These are phyloP conservation scores for Drosophila mettleri DNA, from an alignment of 2,888 invertebrate genomes.

Conservation along the genomic window DNA sequence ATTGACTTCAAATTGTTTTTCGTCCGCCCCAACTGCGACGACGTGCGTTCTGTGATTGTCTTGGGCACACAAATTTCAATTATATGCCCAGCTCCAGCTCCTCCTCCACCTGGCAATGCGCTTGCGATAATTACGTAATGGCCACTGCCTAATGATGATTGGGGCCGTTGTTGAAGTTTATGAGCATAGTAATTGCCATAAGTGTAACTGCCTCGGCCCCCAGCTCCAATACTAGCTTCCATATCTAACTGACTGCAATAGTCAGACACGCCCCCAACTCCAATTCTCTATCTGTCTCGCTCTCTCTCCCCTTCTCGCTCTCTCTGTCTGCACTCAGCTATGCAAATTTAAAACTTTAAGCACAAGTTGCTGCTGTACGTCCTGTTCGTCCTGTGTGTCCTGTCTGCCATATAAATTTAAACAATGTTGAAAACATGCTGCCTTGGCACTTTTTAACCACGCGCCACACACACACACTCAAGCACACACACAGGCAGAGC, in stretches of 20 bases:
- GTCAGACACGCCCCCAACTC: not conserved
- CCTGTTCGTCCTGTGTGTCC: conserved; percentile 21
- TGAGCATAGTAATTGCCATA: conserved; percentile 71
- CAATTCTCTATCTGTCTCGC: not conserved
- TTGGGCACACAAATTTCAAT: conserved; percentile 72
- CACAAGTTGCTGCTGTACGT: conserved; percentile 60
- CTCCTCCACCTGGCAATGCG: conserved; percentile 58
- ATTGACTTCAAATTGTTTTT: conserved; percentile 77
- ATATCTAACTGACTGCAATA: conserved; percentile 8
- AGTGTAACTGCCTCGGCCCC: conserved; percentile 45
- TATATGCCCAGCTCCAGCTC: conserved; percentile 52
- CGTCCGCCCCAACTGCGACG: conserved; percentile 4
- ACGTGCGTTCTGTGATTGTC: conserved; percentile 32
- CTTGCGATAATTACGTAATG: conserved; percentile 81
- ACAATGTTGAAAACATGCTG: conserved; percentile 80
- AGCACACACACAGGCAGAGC: conserved; percentile 25
- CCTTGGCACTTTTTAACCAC: conserved; percentile 80
- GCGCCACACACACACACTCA: conserved; percentile 52
- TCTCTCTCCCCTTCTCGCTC: not conserved
- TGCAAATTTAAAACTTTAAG: conserved; percentile 77
- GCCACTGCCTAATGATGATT: conserved; percentile 75
- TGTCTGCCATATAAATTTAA: conserved; percentile 74
- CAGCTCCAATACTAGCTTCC: not conserved
- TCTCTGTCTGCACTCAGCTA: conserved; percentile 56
- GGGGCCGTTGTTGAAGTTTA: conserved; percentile 60